phyloP scores from a whole-genome alignment of 2,113 vertebrate species.

The Halcyon malimbica region DNA sequence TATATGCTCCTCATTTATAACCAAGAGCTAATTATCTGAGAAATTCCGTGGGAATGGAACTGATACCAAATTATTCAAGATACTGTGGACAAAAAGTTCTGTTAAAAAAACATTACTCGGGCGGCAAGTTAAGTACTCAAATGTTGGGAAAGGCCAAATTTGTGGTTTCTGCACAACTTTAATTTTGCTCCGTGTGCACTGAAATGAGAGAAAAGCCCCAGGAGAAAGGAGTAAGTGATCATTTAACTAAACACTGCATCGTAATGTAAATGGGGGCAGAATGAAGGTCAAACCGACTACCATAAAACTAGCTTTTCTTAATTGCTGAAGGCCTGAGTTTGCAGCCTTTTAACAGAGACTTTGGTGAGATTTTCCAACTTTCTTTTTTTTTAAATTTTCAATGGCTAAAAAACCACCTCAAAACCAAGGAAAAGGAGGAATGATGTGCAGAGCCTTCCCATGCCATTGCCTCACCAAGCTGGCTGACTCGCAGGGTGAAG shows the following conservation, averaged over 20 bases:
- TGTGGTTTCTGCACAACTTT: background rate
- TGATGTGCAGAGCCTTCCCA: background rate
- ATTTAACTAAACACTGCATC: constrained; percentile 13
- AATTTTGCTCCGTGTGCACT: background rate
- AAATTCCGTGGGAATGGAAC: background rate
- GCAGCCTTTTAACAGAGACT: background rate
- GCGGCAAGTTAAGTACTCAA: background rate
- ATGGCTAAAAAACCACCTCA: background rate
- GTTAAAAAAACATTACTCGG: background rate
- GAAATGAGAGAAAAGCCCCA: constrained; percentile 13
- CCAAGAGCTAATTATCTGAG: background rate
- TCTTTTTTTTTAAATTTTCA: background rate
- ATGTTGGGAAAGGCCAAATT: background rate
- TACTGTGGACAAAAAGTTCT: background rate
- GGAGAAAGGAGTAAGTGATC: constrained; percentile 30
- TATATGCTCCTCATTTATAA: background rate
- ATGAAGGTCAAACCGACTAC: background rate
- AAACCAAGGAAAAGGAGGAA: background rate
- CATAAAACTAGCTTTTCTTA: background rate
- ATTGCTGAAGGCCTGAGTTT: background rate
- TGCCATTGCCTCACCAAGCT: rapidly evolving
- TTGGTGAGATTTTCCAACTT: background rate
- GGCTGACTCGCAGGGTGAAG: rapidly evolving
- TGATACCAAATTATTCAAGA: background rate
- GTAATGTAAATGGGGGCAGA: constrained; percentile 1